Conservation (phyloP, 2,797 vertebrate genomes). For the Smutsia gigantea region DNA sequence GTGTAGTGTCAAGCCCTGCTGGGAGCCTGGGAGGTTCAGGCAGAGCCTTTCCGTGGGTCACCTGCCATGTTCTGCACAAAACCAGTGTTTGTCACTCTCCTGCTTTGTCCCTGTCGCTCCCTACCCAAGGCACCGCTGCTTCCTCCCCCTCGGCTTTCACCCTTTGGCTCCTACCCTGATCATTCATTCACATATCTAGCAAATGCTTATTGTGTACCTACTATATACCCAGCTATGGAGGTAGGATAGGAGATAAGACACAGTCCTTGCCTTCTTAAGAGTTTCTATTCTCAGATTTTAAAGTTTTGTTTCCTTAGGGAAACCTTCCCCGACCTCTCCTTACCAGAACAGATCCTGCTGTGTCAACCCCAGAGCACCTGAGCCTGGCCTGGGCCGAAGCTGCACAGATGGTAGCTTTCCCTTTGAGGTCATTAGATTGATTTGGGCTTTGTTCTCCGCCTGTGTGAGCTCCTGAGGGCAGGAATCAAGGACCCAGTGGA, state of each 20-base stretch:
- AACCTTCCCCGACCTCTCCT: background rate
- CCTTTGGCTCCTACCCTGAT: background rate
- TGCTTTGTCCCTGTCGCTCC: background rate
- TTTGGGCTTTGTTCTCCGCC: background rate
- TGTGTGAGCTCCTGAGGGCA: background rate
- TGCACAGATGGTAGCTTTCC: background rate
- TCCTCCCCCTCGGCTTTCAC: background rate
- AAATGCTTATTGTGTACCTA: background rate
- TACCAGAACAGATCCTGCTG: background rate
- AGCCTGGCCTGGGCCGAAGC: background rate
- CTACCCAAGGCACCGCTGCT: background rate
- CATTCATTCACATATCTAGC: background rate
- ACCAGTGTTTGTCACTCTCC: background rate
- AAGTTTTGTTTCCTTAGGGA: background rate
- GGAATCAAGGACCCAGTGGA: background rate
- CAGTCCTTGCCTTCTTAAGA: background rate
- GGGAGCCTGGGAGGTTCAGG: background rate
- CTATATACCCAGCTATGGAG: background rate
- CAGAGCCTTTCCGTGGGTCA: background rate
- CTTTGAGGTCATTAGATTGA: background rate
- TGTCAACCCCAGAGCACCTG: background rate
- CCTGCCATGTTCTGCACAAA: background rate
- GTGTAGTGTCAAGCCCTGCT: background rate
- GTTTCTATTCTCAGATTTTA: background rate
- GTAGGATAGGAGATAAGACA: background rate